Evolutionary conservation across 1,140 invertebrate species (phyloP), one percentile per base, ranked within the genome.

Genomic region (Samia ricini): DNA sequence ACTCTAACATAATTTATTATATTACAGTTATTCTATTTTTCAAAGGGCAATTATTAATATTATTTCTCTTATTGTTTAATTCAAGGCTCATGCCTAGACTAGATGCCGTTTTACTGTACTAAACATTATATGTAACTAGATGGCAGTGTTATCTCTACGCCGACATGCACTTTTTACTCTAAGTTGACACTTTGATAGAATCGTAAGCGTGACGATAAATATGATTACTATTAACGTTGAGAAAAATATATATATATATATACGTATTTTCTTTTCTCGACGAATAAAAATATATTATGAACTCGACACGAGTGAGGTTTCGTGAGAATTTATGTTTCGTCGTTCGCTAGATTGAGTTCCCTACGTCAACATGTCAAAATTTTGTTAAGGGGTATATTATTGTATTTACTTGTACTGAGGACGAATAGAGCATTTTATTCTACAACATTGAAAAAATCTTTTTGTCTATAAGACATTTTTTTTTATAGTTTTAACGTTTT

Each of bases 271-370:
- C n/a, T n/a, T n/a, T n/a, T n/a, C n/a, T n/a, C n/a, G n/a, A n/a
- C n/a, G 26, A 12, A 42, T 12, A 42, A 42, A 42, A 42, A 36
- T 15, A 42, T 15, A 12, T 42, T 0, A 42, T 15, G 15, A 15
- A 42, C 33, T 42, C 33, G 33, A 42, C 33, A 15, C 33, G 33
- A 15, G 33, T 15, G 33, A 48, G 33, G 56, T 60, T 72, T 59
- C 74, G 74, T 79, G 74, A 73, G 77, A 79, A 73, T 71, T 60
- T 74, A 58, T 60, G 21, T 49, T 70, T 68, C 51, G 51, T 51
- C 56, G 36, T 54, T 55, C 58, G 65, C 54, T 64, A 63, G 69
- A 79, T 79, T 68, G 65, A 61, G 60, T 79, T 79, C 68, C 72
- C 51, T 29, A 20, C 23, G 18, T 57, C 51, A 42, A 60, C 61